phyloP scores from a whole-genome alignment of 2,888 invertebrate species.

The Eupithecia vulgata region DNA sequence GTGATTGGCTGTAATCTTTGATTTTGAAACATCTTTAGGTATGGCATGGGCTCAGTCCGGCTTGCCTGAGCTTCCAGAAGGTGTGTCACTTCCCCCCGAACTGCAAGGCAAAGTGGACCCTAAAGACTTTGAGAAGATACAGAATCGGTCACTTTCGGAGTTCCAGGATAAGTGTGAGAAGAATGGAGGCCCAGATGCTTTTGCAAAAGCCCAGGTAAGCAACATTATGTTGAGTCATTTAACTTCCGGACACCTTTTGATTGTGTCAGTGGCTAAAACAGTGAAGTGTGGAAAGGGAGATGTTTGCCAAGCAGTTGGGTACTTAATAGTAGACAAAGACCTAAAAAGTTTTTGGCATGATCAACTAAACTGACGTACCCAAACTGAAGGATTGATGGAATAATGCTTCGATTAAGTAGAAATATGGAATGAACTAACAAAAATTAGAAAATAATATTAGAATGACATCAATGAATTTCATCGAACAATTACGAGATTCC shows the following conservation, averaged over 20 bases:
- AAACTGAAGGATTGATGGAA: too few relatives aligned
- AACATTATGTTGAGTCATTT: slow-evolving; percentile 7
- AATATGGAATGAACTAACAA: too few relatives aligned
- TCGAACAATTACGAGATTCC: too few relatives aligned
- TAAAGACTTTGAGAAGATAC: slow-evolving; percentile 56
- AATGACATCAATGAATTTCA: too few relatives aligned
- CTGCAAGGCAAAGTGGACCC: slow-evolving; percentile 60
- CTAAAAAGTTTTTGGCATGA: too few relatives aligned
- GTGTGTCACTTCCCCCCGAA: slow-evolving; percentile 59
- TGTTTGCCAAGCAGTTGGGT: too few relatives aligned
- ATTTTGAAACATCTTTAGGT: background rate
- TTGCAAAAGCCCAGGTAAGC: slow-evolving; percentile 78
- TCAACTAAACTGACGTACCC: too few relatives aligned
- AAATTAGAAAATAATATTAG: too few relatives aligned
- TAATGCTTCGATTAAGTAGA: too few relatives aligned
- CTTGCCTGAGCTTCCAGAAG: slow-evolving; percentile 6
- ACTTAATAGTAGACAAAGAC: too few relatives aligned
- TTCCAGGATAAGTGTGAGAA: slow-evolving; percentile 87
- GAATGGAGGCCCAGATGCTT: slow-evolving; percentile 85
- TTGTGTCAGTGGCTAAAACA: too few relatives aligned
- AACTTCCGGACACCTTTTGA: background rate
- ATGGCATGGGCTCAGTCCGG: slow-evolving; percentile 9
- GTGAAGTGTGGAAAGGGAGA: too few relatives aligned
- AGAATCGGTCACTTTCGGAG: slow-evolving; percentile 75
- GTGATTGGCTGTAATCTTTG: background rate